A percentile compares a stretch with the other conserved stretches of the same genome.
phyloP scores from a whole-genome alignment of 2,797 vertebrate species.

The Serranus cabrilla region DNA sequence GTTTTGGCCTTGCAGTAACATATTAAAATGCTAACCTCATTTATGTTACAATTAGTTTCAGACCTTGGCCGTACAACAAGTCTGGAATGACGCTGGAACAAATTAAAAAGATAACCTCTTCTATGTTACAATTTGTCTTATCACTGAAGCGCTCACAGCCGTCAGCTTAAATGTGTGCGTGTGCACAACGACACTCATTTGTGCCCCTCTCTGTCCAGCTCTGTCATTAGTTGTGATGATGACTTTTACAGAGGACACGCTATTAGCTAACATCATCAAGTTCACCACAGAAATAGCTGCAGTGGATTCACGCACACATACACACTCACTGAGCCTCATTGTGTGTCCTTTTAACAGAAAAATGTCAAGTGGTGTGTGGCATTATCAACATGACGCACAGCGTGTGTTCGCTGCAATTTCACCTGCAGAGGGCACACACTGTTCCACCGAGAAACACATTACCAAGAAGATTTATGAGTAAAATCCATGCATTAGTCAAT shows the following conservation, averaged over 20 bases:
- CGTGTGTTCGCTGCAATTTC: slow-evolving; percentile 24
- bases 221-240: slow-evolving; percentile 40
- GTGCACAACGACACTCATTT: neutral
- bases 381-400: slow-evolving; percentile 33
- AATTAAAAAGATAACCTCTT: slow-evolving; percentile 42
- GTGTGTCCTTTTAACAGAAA: slow-evolving; percentile 28
- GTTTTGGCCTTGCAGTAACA: neutral
- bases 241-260: slow-evolving; percentile 50
- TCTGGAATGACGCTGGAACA: slow-evolving; percentile 6
- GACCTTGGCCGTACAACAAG: neutral
- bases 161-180: slow-evolving; percentile 18
- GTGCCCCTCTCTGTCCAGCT: slow-evolving; percentile 26
- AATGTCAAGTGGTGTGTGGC: slow-evolving; percentile 42
- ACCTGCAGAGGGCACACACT: slow-evolving; percentile 50
- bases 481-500: slow-evolving; percentile 16
- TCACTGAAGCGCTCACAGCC: slow-evolving; percentile 17
- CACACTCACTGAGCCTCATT: neutral
- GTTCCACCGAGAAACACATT: slow-evolving; percentile 4
- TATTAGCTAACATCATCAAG: slow-evolving; percentile 51
- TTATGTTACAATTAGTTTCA: slow-evolving; percentile 11
- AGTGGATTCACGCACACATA: slow-evolving; percentile 4
- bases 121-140: slow-evolving; percentile 12
- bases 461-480: neutral
- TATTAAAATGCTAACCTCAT: slow-evolving; percentile 9
- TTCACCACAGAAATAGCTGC: slow-evolving; percentile 41